phyloP scores from a whole-genome alignment of 2,113 vertebrate genomes.

The human region DNA sequence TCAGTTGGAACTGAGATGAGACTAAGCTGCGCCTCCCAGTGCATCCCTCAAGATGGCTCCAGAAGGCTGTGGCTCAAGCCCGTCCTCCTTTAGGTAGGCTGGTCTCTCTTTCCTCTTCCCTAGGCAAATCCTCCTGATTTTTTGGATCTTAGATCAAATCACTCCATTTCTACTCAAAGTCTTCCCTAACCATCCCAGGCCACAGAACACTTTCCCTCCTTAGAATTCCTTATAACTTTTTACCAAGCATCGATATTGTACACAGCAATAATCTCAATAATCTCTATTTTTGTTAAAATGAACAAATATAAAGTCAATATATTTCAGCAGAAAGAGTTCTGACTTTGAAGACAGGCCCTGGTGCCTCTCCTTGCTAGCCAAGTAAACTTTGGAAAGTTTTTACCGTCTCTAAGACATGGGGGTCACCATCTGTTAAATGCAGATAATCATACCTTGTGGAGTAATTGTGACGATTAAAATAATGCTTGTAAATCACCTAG shows the following conservation, averaged over 20 bases:
- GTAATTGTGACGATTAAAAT: conserved; percentile 36
- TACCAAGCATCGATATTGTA: background rate
- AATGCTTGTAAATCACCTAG: background rate
- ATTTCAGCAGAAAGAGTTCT: conserved; percentile 24
- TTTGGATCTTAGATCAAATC: background rate
- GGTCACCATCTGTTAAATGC: conserved; percentile 9
- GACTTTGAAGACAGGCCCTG: background rate
- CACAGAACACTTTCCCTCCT: background rate
- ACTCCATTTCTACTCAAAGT: background rate
- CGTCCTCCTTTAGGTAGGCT: too few relatives aligned
- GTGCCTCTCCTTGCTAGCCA: background rate
- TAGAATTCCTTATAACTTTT: background rate
- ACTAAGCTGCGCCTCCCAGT: background rate
- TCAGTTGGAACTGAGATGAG: background rate
- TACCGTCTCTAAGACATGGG: background rate
- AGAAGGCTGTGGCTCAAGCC: background rate
- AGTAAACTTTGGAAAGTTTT: background rate
- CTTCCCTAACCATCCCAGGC: background rate
- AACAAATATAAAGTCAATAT: background rate
- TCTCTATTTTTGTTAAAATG: background rate
- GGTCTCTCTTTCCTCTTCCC: background rate
- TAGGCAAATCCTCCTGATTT: background rate
- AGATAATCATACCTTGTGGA: background rate
- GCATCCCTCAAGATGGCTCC: background rate
- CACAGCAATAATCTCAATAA: background rate